Conservation (phyloP, 2,888 invertebrate genomes). For the Cheilosia variabilis region DNA sequence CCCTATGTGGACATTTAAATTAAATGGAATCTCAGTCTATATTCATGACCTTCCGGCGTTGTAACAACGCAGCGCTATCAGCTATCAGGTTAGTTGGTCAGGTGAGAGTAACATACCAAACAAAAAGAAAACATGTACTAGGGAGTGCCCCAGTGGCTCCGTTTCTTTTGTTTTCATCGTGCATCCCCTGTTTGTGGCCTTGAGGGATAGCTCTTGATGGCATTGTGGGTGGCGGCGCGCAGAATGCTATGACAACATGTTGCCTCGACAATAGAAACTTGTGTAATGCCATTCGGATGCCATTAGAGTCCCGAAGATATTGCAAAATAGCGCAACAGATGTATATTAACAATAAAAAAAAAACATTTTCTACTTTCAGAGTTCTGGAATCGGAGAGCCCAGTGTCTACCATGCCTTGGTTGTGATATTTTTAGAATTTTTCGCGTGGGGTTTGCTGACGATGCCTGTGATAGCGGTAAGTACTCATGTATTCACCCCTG, state of each 20-base stretch:
- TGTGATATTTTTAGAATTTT: constrained; percentile 99
- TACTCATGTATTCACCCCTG: constrained; percentile 16
- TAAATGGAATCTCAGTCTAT: constrained; percentile 57
- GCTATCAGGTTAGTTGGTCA: constrained; percentile 64
- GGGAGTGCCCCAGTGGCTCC: constrained; percentile 8
- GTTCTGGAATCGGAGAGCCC: constrained; percentile 95
- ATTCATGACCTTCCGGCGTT: constrained; percentile 61
- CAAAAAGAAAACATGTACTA: not conserved
- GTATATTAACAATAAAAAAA: not conserved
- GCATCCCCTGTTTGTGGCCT: constrained; percentile 33
- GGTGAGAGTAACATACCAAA: not conserved
- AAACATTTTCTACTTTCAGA: constrained; percentile 85
- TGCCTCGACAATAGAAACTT: constrained; percentile 6
- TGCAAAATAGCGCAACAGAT: constrained; percentile 20
- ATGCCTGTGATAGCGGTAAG: constrained; percentile 94
- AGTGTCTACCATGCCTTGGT: constrained; percentile 99
- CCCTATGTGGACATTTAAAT: constrained; percentile 48
- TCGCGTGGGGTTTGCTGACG: constrained; percentile 99
- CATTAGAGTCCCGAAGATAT: not conserved
- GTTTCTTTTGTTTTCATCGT: constrained; percentile 18
- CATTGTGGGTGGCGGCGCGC: constrained; percentile 23
- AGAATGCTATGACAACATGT: constrained; percentile 7
- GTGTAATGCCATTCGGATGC: constrained; percentile 9
- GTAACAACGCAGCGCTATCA: constrained; percentile 50
- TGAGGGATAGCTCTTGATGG: constrained; percentile 38